These are phyloP conservation scores for Thamnaconus septentrionalis DNA, from an alignment of 2,113 vertebrate genomes.

Conservation along the genomic window DNA sequence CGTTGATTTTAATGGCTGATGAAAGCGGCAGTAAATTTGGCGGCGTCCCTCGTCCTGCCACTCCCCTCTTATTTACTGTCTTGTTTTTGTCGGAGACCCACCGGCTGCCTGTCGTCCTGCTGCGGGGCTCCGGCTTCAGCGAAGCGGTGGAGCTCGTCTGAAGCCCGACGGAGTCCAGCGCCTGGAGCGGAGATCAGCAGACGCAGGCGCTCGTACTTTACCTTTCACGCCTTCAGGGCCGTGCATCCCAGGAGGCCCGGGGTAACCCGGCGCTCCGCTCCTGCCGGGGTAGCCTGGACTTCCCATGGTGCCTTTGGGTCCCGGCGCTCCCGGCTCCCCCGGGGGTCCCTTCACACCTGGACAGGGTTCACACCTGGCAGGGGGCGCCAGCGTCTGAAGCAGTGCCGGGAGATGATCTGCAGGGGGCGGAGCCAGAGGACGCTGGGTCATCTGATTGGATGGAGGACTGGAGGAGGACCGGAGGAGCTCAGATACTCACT, in stretches of 20 bases:
- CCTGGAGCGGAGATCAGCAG: no score
- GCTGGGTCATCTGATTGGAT: no score
- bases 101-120: no score
- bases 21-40: conserved; percentile 45
- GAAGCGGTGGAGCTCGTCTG: no score
- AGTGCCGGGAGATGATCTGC: conserved; percentile 75
- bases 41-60: conserved; percentile 8
- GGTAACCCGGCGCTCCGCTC: conserved; percentile 72
- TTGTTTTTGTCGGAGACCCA: conserved; percentile 23
- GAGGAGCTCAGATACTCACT: conserved; percentile 60
- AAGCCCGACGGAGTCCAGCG: no score
- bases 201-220: conserved; percentile 28
- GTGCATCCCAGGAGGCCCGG: conserved; percentile 71
- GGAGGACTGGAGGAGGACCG: no score
- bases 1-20: conserved; percentile 51
- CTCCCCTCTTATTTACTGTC: conserved; percentile 30
- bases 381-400: conserved; percentile 66
- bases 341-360: conserved; percentile 69
- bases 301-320: conserved; percentile 73
- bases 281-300: conserved; percentile 73
- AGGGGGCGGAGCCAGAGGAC: not conserved
- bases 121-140: not conserved
- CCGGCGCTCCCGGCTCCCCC: conserved; percentile 70
- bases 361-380: conserved; percentile 64
- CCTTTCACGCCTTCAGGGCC: conserved; percentile 77